phyloP scores from a whole-genome alignment of 2,888 invertebrate genomes.

The Dicroscelio sp. region DNA sequence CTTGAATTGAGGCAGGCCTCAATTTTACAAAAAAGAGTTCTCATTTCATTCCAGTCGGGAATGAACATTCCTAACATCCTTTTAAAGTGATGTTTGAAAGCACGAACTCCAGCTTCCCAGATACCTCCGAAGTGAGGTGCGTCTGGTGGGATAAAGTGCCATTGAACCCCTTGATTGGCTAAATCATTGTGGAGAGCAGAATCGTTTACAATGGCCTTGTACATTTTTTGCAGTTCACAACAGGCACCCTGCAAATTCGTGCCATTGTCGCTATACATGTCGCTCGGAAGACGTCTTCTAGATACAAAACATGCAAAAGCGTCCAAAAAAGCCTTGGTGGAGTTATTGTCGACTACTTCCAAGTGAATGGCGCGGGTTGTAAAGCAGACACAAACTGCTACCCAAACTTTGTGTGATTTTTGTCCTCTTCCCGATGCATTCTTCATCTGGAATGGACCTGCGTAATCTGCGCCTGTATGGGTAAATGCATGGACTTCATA shows the following conservation, averaged over 20 bases:
- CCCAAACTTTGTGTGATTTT: background rate
- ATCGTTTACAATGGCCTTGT: background rate
- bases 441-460: constrained; percentile 4
- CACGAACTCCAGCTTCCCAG: constrained; percentile 9
- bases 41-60: background rate
- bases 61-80: background rate
- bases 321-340: background rate
- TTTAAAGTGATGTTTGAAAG: background rate
- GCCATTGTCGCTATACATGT: background rate
- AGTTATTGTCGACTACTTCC: background rate
- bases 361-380: background rate
- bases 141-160: background rate
- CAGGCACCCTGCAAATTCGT: background rate
- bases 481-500: background rate
- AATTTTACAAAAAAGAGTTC: background rate
- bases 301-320: constrained; percentile 1
- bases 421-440: constrained; percentile 8
- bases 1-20: background rate
- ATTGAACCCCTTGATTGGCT: background rate
- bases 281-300: background rate
- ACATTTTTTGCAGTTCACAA: background rate
- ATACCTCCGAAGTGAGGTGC: constrained; percentile 4
- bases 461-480: constrained; percentile 11
- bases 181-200: background rate
- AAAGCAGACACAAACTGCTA: constrained; percentile 1